Evolutionary conservation across 2,797 vertebrate species (phyloP).

Genomic region (Gephyroberyx darwinii): DNA sequence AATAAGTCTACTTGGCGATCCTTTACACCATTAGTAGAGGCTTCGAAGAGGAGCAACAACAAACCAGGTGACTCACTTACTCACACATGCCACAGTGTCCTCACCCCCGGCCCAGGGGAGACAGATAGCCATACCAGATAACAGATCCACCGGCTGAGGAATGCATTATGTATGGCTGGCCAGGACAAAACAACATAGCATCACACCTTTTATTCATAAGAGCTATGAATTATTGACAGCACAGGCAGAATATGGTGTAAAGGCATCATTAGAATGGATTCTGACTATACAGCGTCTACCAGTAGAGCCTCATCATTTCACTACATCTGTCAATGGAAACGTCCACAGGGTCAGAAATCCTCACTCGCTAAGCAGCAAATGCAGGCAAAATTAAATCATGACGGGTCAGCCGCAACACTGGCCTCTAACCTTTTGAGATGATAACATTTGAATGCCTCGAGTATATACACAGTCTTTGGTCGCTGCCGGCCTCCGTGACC

Average conservation of each 20-base stretch:
- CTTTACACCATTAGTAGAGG: conserved; percentile 14
- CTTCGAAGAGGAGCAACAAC: conserved; percentile 22
- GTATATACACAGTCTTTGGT: too few relatives aligned
- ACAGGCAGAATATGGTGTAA: background rate
- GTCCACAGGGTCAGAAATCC: too few relatives aligned
- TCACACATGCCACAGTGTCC: conserved; percentile 18
- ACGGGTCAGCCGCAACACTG: too few relatives aligned
- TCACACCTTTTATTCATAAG: conserved; percentile 20
- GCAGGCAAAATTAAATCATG: too few relatives aligned
- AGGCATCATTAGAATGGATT: background rate
- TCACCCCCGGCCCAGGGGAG: conserved; percentile 23
- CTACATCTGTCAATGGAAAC: too few relatives aligned
- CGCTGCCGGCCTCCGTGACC: too few relatives aligned
- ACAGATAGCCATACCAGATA: background rate
- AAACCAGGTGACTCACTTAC: conserved; percentile 42
- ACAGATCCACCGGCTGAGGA: conserved; percentile 20
- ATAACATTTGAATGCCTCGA: too few relatives aligned
- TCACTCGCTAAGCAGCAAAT: too few relatives aligned
- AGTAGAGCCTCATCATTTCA: too few relatives aligned
- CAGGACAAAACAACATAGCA: conserved; percentile 44
- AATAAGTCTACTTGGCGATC: conserved; percentile 37
- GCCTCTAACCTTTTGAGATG: too few relatives aligned
- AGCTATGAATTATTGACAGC: conserved; percentile 53
- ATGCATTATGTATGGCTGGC: conserved; percentile 34
- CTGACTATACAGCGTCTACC: too few relatives aligned